Evolutionary conservation across 2,888 invertebrate genomes (phyloP).

Genomic region (Trichacis sp.): DNA sequence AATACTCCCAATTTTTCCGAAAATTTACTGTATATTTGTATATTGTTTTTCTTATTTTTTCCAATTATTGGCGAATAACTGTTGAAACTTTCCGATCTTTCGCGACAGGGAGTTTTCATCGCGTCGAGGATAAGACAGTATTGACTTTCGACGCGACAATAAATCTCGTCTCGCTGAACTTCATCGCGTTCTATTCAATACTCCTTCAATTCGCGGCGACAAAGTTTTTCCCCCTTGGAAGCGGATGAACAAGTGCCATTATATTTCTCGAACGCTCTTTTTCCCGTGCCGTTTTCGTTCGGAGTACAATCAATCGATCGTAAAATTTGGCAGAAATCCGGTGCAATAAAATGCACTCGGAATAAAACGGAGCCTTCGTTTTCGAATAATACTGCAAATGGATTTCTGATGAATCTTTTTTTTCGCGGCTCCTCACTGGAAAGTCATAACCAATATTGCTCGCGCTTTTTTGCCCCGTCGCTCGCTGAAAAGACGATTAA

Average conservation of each 20-base stretch:
- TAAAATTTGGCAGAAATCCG: constrained; percentile 4
- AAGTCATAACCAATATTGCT: constrained; percentile 5
- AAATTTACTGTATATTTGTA: too few species aligned
- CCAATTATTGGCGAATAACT: too few species aligned
- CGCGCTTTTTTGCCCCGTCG: constrained; percentile 5
- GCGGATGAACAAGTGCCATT: not conserved
- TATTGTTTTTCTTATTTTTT: too few species aligned
- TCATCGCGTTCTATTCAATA: constrained; percentile 13
- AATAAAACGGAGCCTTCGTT: constrained; percentile 15
- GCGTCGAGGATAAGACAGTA: constrained; percentile 4
- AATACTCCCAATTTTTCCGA: too few species aligned
- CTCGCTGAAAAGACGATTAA: constrained; percentile 30
- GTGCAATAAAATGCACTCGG: not conserved
- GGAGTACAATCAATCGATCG: not conserved
- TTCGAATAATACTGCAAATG: constrained; percentile 21
- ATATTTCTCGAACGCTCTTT: too few species aligned
- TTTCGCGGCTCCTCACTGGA: not conserved
- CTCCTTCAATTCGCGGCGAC: not conserved
- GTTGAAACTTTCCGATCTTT: too few species aligned
- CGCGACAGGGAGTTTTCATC: not conserved
- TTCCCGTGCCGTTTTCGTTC: not conserved
- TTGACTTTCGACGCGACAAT: constrained; percentile 4
- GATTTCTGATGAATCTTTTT: constrained; percentile 24
- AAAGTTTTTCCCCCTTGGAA: too few species aligned
- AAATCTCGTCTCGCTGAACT: constrained; percentile 16